These are phyloP conservation scores for Pseudorectes ferrugineus DNA, from an alignment of 2,113 vertebrate genomes.

Conservation along the genomic window DNA sequence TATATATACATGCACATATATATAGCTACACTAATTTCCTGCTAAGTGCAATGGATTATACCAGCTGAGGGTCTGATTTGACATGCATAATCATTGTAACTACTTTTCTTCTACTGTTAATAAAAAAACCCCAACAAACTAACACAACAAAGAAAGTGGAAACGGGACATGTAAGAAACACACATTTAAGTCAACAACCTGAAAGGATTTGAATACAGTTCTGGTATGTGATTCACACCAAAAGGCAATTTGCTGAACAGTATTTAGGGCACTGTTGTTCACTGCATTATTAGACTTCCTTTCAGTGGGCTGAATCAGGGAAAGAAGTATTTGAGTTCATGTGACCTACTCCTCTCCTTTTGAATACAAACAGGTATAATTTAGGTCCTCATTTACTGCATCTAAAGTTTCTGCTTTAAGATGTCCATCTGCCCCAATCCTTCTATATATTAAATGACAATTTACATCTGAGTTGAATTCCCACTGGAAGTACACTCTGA, in stretches of 20 bases:
- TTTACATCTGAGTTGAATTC: not conserved
- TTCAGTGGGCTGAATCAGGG: not conserved
- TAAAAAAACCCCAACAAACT: not conserved
- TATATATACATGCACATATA: not conserved
- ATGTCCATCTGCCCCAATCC: not conserved
- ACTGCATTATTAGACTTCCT: not conserved
- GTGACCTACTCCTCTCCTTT: not conserved
- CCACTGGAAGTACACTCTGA: not conserved
- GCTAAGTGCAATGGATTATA: not conserved
- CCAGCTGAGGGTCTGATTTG: not conserved
- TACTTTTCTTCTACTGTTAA: not conserved
- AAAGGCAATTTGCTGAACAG: not conserved
- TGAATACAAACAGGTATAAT: not conserved
- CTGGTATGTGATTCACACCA: constrained; percentile 30
- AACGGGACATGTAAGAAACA: not conserved
- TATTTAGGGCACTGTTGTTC: not conserved
- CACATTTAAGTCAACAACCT: not conserved
- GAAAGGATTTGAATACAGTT: not conserved
- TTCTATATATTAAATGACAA: not conserved
- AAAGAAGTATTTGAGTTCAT: not conserved
- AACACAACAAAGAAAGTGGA: not conserved
- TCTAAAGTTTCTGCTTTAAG: not conserved
- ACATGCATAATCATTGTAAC: not conserved
- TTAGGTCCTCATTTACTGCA: not conserved
- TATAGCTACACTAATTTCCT: not conserved